phyloP scores from a whole-genome alignment of 2,797 vertebrate species.

The Erithacus rubecula region DNA sequence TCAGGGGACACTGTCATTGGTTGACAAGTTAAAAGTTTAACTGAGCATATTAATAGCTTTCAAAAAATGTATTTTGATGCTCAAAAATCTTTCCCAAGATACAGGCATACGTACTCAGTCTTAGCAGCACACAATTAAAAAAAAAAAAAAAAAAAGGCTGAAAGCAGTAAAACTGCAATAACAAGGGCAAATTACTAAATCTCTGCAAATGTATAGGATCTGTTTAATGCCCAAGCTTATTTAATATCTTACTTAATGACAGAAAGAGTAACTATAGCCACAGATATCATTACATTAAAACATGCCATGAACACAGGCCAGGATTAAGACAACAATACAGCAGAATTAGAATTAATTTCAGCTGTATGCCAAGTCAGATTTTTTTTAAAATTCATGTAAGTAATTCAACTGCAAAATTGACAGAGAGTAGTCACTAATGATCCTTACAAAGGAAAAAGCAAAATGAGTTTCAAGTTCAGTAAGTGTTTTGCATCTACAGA shows the following conservation, averaged over 20 bases:
- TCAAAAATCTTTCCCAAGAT: conserved; percentile 5
- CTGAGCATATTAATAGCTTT: conserved; percentile 41
- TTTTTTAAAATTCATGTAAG: neutral
- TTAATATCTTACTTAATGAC: neutral
- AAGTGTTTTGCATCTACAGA: neutral
- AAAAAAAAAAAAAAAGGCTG: neutral
- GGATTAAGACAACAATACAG: neutral
- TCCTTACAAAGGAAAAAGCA: neutral
- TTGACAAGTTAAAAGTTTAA: conserved; percentile 55
- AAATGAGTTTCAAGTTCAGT: neutral
- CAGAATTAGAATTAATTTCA: neutral
- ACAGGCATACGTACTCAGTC: neutral
- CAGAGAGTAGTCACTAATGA: neutral
- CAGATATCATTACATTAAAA: neutral
- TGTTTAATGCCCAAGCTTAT: neutral
- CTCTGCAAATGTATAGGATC: neutral
- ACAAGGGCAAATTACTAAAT: neutral
- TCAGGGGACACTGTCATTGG: conserved; percentile 54
- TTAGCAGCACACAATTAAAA: neutral
- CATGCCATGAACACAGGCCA: neutral
- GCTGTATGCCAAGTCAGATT: neutral
- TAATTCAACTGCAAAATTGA: neutral
- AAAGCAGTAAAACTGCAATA: neutral
- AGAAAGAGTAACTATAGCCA: neutral
- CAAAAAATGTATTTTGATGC: conserved; percentile 14